Percentiles rank a stretch among this genome's conserved stretches.
phyloP scores from a whole-genome alignment of 2,888 invertebrate genomes.

The Spilarctia lutea region DNA sequence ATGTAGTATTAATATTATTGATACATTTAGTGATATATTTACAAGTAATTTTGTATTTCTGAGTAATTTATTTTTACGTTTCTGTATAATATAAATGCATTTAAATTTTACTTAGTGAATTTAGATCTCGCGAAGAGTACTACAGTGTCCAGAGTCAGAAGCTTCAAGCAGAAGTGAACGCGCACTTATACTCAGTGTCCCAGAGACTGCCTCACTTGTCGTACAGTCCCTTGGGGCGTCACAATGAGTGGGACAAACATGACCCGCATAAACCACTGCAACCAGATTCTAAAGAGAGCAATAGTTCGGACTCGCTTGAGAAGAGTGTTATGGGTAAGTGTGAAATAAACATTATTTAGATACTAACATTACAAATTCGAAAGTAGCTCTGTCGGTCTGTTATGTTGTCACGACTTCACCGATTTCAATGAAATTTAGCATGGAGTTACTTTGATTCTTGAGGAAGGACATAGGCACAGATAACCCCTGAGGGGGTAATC shows the following conservation, averaged over 20 bases:
- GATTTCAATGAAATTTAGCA: too few relatives aligned
- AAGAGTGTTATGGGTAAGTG: constrained; percentile 83
- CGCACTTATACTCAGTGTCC: constrained; percentile 87
- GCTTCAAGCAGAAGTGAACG: constrained; percentile 83
- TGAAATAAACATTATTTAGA: too few relatives aligned
- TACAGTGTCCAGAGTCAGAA: constrained; percentile 84
- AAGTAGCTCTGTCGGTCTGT: too few relatives aligned
- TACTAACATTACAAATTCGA: too few relatives aligned
- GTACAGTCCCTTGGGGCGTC: constrained; percentile 81
- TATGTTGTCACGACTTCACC: too few relatives aligned
- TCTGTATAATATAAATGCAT: not conserved
- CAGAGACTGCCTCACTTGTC: constrained; percentile 86
- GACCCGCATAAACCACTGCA: constrained; percentile 80
- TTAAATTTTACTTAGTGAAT: constrained; percentile 70
- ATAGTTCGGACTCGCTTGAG: constrained; percentile 83
- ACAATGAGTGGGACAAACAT: constrained; percentile 84
- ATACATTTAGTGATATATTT: not conserved
- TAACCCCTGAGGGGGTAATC: too few relatives aligned
- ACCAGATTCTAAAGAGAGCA: constrained; percentile 83
- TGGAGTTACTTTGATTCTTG: too few relatives aligned
- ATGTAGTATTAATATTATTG: not conserved
- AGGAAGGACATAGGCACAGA: too few relatives aligned
- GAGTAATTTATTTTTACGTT: not conserved
- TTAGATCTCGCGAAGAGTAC: constrained; percentile 82
- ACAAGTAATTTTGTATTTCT: not conserved